phyloP scores from a whole-genome alignment of 2,797 vertebrate genomes.

The Urocyon cinereoargenteus region DNA sequence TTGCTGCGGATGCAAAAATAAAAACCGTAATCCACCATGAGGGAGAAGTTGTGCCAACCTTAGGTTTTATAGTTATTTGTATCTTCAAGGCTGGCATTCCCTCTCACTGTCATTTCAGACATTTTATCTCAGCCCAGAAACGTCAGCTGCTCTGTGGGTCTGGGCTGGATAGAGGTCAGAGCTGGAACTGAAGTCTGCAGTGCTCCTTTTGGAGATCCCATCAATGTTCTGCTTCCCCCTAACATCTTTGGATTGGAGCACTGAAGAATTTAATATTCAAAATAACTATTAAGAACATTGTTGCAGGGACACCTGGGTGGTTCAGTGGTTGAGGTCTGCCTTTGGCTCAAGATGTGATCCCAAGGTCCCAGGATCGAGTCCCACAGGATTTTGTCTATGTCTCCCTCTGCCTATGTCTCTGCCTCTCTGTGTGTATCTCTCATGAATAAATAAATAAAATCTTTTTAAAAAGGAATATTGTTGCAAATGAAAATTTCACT shows the following conservation, averaged over 20 bases:
- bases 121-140: neutral
- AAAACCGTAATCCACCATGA: neutral
- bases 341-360: no score
- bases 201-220: neutral
- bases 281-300: neutral
- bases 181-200: neutral
- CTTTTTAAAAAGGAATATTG: no score
- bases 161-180: neutral
- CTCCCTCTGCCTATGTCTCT: no score
- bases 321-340: no score
- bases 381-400: no score
- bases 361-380: no score
- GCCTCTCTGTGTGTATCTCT: no score
- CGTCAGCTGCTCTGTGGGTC: neutral
- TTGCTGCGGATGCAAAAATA: neutral
- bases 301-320: neutral
- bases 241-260: neutral
- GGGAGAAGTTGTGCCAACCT: neutral
- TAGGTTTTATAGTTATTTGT: neutral
- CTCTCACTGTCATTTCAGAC: neutral
- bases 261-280: neutral
- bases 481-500: constrained; percentile 6
- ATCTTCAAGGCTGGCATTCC: neutral
- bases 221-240: neutral
- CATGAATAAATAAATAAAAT: no score